These are phyloP conservation scores for Trogon melanurus DNA, from an alignment of 2,113 vertebrate genomes.

Conservation along the genomic window DNA sequence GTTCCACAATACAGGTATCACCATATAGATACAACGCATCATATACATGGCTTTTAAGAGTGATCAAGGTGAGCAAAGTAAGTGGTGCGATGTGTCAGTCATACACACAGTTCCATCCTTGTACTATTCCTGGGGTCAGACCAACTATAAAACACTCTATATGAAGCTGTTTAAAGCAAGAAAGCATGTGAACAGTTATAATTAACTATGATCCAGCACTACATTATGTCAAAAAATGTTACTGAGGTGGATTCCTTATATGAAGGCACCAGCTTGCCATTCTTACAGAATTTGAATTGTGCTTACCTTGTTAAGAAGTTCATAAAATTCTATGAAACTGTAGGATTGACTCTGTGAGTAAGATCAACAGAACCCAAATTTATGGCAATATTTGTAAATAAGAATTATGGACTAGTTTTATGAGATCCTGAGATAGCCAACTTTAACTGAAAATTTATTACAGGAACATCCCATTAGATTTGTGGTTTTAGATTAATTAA, in stretches of 20 bases:
- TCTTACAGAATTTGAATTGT: neutral
- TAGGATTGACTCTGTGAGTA: neutral
- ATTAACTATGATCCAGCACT: neutral
- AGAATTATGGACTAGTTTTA: neutral
- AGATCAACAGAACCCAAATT: neutral
- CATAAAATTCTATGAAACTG: neutral
- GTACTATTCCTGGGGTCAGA: neutral
- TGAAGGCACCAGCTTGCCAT: neutral
- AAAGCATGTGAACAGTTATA: neutral
- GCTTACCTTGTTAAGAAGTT: neutral
- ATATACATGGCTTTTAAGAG: neutral
- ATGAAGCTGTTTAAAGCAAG: neutral
- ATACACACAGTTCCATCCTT: neutral
- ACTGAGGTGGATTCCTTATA: neutral
- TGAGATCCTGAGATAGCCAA: neutral
- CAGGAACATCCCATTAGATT: neutral
- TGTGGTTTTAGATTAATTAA: neutral
- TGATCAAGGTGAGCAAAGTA: neutral
- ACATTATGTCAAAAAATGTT: neutral
- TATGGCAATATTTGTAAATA: neutral
- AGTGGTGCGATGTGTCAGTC: neutral
- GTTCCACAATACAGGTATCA: neutral
- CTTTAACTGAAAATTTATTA: neutral
- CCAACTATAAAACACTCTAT: neutral
- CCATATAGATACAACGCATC: neutral